Base-by-base conservation (phyloP, 2,888 invertebrate genomes). In the Cheilosia grossa region DNA sequence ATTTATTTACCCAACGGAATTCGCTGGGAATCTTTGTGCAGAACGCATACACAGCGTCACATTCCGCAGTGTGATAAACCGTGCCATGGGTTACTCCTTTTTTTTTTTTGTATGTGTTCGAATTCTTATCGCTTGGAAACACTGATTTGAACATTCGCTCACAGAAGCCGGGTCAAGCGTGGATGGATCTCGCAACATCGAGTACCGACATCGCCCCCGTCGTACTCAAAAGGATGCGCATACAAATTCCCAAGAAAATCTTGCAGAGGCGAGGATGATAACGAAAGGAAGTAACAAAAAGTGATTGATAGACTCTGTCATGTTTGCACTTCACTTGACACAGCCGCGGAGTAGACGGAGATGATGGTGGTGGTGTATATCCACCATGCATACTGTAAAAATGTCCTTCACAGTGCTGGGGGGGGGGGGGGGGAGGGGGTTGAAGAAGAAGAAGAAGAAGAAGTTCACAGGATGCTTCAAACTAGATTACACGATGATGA, bases 241-340 rank as follows among this genome's bases (percentile, higher is more conserved):
- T 69, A 56, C 19, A 69, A 44, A 64, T 56, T 69, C 61, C 47
- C 40, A 47, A 40, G 24, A 9, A 13, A 17, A 21, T 64, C 21
- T 30, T 51, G 42, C 44, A 58, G 13, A 37, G 13, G 37, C n/a
- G 58, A 33, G 80, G 64, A 61, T 53, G 64, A 61, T 53, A 67
- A 66, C 47, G 53, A 51, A 61, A 67, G 21, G 67, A 73, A 63
- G 63, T 51, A 73, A 67, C 64, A 69, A 56, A 47, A 75, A 80
- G 64, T 81, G 85, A 85, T 85, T 85, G 85, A 85, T 85, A 81
- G 81, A 85, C 75, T 72, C 53, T 37, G 66, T 44, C 61, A 51
- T 75, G 85, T 85, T 80, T 85, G 81, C 75, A 72, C 81, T 81
- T 77, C 72, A 75, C 81, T 85, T 81, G 75, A 81, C 66, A 75